Evolutionary conservation across 2,113 vertebrate species (phyloP).

Genomic region (Catagonus wagneri): DNA sequence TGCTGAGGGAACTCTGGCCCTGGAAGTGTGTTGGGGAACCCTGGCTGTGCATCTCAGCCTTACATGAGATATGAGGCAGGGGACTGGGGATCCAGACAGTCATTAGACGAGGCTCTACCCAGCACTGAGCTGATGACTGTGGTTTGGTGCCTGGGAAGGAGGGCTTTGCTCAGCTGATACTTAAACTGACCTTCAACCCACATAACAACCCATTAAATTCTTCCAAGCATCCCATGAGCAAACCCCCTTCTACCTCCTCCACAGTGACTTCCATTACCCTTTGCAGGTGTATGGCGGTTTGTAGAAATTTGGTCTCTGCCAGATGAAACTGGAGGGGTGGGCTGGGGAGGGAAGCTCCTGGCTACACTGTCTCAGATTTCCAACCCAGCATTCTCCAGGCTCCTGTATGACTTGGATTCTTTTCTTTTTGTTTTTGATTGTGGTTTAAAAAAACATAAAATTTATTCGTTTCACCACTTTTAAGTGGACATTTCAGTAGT

Average conservation of each 20-base stretch:
- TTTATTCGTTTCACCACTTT: background rate
- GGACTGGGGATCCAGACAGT: background rate
- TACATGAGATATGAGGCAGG: accelerated
- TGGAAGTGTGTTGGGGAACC: background rate
- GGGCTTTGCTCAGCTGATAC: background rate
- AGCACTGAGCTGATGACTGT: background rate
- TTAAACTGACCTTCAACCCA: background rate
- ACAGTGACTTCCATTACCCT: background rate
- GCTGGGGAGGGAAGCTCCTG: background rate
- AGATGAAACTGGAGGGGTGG: background rate
- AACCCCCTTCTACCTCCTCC: background rate
- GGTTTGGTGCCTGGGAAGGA: background rate
- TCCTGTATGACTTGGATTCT: background rate
- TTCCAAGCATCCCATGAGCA: background rate
- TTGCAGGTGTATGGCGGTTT: background rate
- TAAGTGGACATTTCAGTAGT: background rate
- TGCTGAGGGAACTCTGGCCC: background rate
- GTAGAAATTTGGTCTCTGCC: background rate
- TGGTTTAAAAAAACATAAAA: background rate
- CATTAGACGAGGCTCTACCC: background rate
- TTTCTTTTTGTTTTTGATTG: conserved; percentile 13
- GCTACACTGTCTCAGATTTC: background rate
- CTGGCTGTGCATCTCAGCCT: background rate
- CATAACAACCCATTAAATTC: background rate
- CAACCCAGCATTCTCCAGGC: accelerated